Base-by-base conservation (phyloP, 1,140 invertebrate species). In the Pararge aegeria region DNA sequence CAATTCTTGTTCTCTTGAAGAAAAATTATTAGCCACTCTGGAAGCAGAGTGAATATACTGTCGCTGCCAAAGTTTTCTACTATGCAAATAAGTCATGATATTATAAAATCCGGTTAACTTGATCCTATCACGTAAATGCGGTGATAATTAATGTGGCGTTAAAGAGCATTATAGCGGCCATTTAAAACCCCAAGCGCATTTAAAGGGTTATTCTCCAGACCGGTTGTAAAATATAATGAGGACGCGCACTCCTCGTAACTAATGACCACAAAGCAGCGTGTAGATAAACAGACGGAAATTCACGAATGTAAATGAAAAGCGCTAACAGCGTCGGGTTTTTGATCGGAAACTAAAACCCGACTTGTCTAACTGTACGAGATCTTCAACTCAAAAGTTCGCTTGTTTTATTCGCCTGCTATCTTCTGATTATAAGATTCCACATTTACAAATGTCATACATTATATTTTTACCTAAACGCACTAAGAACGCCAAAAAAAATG, bases 131-230 rank as follows among this genome's bases (percentile, higher is more conserved):
- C 62, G 62, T 55, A 60, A 64, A 64, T 46, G 62, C 62, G 46
- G 53, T 30, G 62, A 60, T 64, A 64, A 64, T 60, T 60, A 64
- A 64, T 60, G 62, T 64, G 62, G 54, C 62, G 48, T 55, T 64
- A 64, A 64, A 64, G 56, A 64, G 62, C 62, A 55, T 64, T 60
- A 64, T 52, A 59, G 51, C 51, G 56, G 52, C 52, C 62, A 60
- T 64, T n/a, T 64, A 55, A 60, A 52, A 60, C 51, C 62, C 61
- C 62, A 51, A 64, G 56, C 62, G 62, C 56, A 59, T 64, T 63
- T 64, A 64, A 64, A 64, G 62, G 62, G 56, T 64, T 64, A 64
- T 51, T 56, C 58, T 60, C 53, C 49, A 60, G 58, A 65, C 57
- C 63, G 63, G 57, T 55, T 54, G 58, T 61, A 61, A 61, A 61